These are phyloP conservation scores for Vandiemenella viatica DNA, from an alignment of 2,888 invertebrate genomes.

Conservation along the genomic window DNA sequence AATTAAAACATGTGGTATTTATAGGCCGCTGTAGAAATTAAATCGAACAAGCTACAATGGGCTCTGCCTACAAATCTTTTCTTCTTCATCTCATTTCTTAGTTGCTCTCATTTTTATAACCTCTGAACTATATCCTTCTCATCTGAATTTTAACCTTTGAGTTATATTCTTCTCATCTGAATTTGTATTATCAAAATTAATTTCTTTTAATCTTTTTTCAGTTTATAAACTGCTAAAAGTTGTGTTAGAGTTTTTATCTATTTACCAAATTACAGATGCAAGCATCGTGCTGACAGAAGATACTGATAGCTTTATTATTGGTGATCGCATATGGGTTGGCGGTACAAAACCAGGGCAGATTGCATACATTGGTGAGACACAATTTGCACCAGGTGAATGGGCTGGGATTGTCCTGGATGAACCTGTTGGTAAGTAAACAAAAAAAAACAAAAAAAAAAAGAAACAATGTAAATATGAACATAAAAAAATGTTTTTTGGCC, in stretches of 20 bases:
- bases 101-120: too few relatives aligned
- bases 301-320: slow-evolving; percentile 91
- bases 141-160: too few relatives aligned
- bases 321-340: slow-evolving; percentile 87
- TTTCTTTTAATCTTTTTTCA: too few relatives aligned
- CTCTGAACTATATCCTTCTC: too few relatives aligned
- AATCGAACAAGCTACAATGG: too few relatives aligned
- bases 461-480: neutral
- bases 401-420: slow-evolving; percentile 94
- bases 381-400: slow-evolving; percentile 97
- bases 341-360: slow-evolving; percentile 84
- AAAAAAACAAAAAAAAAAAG: neutral
- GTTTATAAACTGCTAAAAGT: too few relatives aligned
- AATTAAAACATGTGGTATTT: too few relatives aligned
- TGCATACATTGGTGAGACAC: slow-evolving; percentile 86
- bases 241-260: neutral
- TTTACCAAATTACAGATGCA: slow-evolving; percentile 48
- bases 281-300: slow-evolving; percentile 72
- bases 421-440: slow-evolving; percentile 55
- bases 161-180: too few relatives aligned
- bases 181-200: too few relatives aligned
- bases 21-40: too few relatives aligned
- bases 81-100: too few relatives aligned
- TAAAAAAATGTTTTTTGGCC: neutral
- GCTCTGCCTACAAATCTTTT: too few relatives aligned